phyloP scores from a whole-genome alignment of 2,797 vertebrate species.

The Gastrophryne carolinensis region DNA sequence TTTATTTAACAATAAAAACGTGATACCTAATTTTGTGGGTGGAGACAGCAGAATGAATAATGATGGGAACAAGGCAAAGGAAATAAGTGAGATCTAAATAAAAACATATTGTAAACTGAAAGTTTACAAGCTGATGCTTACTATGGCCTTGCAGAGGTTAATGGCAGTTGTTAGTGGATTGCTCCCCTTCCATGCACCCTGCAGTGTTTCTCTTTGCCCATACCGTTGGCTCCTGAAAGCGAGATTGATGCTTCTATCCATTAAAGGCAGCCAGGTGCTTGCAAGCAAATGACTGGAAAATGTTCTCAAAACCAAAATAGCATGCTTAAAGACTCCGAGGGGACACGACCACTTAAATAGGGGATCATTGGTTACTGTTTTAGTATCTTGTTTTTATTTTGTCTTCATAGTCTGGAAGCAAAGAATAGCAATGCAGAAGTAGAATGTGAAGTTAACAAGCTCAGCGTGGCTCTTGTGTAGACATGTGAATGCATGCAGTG shows the following conservation, averaged over 20 bases:
- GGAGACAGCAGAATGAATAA: neutral
- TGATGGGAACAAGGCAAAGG: neutral
- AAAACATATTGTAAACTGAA: neutral
- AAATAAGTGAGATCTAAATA: neutral
- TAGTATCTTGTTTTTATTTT: slow-evolving; percentile 17
- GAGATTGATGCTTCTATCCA: slow-evolving; percentile 46
- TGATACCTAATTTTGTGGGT: neutral
- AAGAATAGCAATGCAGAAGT: neutral
- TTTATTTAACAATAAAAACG: neutral
- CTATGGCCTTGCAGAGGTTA: neutral
- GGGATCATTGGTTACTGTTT: slow-evolving; percentile 30
- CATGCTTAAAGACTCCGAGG: slow-evolving; percentile 37
- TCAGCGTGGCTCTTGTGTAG: neutral
- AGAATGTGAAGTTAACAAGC: neutral
- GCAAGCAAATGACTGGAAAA: slow-evolving; percentile 48
- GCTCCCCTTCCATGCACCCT: neutral
- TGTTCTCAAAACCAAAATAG: slow-evolving; percentile 47
- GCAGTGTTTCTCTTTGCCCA: slow-evolving; percentile 3
- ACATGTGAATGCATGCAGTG: neutral
- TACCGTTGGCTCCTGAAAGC: slow-evolving; percentile 18
- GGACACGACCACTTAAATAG: slow-evolving; percentile 29
- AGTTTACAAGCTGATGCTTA: neutral
- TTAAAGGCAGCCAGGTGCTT: slow-evolving; percentile 44
- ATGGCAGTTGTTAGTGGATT: neutral
- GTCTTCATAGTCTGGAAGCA: slow-evolving; percentile 18